Evolutionary conservation across 2,888 invertebrate genomes (phyloP).

Genomic region (Acronicta alni): DNA sequence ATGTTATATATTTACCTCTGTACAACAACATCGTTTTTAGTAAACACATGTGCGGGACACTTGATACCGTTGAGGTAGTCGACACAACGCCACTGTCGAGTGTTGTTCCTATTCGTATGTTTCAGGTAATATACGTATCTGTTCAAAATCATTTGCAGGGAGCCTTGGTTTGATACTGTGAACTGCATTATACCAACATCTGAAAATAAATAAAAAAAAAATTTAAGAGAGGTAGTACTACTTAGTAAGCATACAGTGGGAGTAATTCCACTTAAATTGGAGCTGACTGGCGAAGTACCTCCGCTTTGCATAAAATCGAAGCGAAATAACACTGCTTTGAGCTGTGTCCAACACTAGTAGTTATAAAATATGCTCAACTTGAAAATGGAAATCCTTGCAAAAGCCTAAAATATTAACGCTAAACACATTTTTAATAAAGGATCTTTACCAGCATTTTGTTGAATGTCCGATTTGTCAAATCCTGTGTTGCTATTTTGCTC

Average conservation of each 20-base stretch:
- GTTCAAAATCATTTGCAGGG: conserved; percentile 83
- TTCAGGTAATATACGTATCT: conserved; percentile 82
- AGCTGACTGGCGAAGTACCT: no score
- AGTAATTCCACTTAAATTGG: no score
- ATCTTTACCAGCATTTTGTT: conserved; percentile 1
- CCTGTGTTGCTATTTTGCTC: conserved; percentile 4
- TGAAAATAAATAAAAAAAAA: conserved; percentile 19
- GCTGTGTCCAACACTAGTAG: no score
- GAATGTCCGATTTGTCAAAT: conserved; percentile 1
- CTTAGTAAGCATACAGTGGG: no score
- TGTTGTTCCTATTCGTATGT: conserved; percentile 71
- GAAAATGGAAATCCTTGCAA: no score
- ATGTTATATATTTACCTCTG: conserved; percentile 46
- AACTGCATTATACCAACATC: conserved; percentile 70
- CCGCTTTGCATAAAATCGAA: no score
- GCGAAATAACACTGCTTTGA: no score
- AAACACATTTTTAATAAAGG: background rate
- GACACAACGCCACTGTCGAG: conserved; percentile 83
- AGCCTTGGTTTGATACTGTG: conserved; percentile 85
- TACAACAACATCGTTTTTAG: conserved; percentile 75
- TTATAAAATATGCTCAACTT: no score
- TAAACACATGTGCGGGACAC: conserved; percentile 81
- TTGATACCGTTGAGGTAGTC: conserved; percentile 74
- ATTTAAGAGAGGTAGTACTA: no score
- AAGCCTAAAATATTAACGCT: no score